Percentiles rank a stretch among this genome's conserved stretches.
Conservation (phyloP, 2,113 vertebrate species). For the Hyaena hyaena region DNA sequence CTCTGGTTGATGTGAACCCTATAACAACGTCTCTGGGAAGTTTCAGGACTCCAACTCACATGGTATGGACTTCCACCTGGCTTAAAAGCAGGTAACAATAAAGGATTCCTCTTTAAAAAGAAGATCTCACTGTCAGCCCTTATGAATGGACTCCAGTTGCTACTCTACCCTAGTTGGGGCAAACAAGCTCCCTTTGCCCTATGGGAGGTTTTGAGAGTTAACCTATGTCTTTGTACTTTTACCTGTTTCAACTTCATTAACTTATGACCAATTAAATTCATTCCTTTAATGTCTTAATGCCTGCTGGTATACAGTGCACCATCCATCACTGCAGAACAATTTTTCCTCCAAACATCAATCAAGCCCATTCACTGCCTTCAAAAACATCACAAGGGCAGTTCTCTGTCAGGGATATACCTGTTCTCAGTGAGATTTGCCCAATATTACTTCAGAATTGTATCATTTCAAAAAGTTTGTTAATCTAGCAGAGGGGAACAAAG, state of each 20-base stretch:
- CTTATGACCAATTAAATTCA: not conserved
- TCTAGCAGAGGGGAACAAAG: constrained; percentile 12
- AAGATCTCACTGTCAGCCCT: not conserved
- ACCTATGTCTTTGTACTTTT: not conserved
- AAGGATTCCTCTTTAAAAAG: constrained; percentile 1
- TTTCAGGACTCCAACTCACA: not conserved
- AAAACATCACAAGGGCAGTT: not conserved
- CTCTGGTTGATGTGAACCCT: not conserved
- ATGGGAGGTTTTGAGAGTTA: not conserved
- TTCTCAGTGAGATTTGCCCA: not conserved
- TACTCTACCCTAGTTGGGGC: not conserved
- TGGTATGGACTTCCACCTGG: not conserved
- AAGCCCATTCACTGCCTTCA: not conserved
- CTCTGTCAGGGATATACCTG: not conserved
- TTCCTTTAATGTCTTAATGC: not conserved
- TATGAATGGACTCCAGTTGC: not conserved
- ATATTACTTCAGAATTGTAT: not conserved
- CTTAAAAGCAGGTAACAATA: not conserved
- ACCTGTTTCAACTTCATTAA: not conserved
- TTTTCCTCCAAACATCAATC: not conserved
- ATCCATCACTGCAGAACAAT: not conserved
- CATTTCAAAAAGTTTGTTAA: constrained; percentile 17
- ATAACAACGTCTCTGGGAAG: not conserved
- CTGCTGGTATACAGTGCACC: not conserved
- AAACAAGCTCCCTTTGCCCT: not conserved